phyloP scores from a whole-genome alignment of 2,888 invertebrate genomes.

The Aproaerema taeniolella region DNA sequence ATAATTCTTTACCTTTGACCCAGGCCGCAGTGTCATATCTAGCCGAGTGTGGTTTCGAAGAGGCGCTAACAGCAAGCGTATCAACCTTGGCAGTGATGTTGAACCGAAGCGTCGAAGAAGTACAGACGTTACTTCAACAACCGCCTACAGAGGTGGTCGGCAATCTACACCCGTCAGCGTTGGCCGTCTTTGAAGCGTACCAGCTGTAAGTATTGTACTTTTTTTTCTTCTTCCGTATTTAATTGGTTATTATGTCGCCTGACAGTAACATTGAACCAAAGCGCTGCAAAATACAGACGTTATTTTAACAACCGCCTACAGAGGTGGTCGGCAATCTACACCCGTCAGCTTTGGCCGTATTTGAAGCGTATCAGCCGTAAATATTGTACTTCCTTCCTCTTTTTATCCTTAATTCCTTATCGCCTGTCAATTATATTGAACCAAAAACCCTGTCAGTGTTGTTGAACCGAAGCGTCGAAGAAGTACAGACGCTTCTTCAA shows the following conservation, averaged over 20 bases:
- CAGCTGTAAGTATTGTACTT: conserved; percentile 47
- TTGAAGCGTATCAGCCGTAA: conserved; percentile 57
- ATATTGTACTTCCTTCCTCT: conserved; percentile 25
- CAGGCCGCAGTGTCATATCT: conserved; percentile 59
- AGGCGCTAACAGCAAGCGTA: conserved; percentile 47
- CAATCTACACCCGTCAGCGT: conserved; percentile 48
- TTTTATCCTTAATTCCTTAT: neutral
- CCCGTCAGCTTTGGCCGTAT: conserved; percentile 48
- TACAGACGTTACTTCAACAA: conserved; percentile 38
- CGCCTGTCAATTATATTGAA: conserved; percentile 50
- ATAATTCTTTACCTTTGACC: no score
- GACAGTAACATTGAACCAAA: conserved; percentile 51
- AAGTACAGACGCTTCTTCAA: conserved; percentile 42
- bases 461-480: conserved; percentile 51
- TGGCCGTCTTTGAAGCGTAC: conserved; percentile 51
- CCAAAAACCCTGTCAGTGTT: conserved; percentile 44
- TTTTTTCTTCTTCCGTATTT: neutral
- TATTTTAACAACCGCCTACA: conserved; percentile 36
- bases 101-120: conserved; percentile 51
- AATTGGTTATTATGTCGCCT: conserved; percentile 22
- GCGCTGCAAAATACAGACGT: conserved; percentile 37
- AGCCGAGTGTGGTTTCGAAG: conserved; percentile 63
- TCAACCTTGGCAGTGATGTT: conserved; percentile 47
- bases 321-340: conserved; percentile 35
- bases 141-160: conserved; percentile 28